Conservation (phyloP, 2,797 vertebrate species). For the Euphonia xanthogaster region DNA sequence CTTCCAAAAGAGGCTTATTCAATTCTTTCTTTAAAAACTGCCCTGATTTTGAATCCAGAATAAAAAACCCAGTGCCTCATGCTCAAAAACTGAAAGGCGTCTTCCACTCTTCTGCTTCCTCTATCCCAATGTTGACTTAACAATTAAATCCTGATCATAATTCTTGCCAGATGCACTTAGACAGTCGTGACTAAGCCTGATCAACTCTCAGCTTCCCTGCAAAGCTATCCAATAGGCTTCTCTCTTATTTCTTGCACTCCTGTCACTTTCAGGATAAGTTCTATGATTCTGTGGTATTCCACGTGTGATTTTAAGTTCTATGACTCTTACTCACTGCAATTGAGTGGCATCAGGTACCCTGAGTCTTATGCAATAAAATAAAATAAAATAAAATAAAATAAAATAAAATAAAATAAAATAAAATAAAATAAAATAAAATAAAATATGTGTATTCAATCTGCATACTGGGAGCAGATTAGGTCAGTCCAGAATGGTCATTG, state of each 20-base stretch:
- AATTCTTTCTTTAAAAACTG: not conserved
- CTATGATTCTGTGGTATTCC: not conserved
- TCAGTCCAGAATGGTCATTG: not conserved
- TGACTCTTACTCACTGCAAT: not conserved
- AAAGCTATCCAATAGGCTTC: not conserved
- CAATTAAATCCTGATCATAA: not conserved
- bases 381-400: not conserved
- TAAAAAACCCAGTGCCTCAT: rapidly evolving
- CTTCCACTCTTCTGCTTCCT: not conserved
- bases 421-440: not conserved
- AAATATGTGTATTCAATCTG: not conserved
- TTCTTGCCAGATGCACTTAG: not conserved
- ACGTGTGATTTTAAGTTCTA: too few species aligned
- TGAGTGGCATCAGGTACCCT: too few species aligned
- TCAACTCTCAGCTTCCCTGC: not conserved
- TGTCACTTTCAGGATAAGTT: not conserved
- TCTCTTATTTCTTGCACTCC: not conserved
- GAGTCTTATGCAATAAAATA: not conserved
- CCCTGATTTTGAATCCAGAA: rapidly evolving
- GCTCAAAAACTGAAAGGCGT: not conserved
- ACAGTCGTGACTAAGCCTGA: not conserved
- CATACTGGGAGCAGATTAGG: not conserved
- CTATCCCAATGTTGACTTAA: rapidly evolving
- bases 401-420: not conserved
- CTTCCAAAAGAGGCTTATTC: not conserved